Conservation (phyloP, 2,797 vertebrate species). For the Choloepus didactylus region DNA sequence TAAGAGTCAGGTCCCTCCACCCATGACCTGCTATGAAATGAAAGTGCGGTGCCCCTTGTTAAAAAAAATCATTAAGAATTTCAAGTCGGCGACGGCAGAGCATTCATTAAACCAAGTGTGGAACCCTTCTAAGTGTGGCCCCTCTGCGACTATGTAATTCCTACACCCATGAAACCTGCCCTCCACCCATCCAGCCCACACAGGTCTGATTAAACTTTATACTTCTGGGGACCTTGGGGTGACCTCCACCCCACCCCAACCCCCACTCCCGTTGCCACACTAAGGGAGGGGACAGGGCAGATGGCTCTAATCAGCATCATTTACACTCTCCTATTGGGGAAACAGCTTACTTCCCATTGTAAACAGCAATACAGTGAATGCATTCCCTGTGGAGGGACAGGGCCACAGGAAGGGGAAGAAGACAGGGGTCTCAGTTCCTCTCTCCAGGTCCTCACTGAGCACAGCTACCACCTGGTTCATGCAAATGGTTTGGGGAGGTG, state of each 20-base stretch:
- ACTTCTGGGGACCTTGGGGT: conserved; percentile 34
- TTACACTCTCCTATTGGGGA: neutral
- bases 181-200: neutral
- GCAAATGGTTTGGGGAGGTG: neutral
- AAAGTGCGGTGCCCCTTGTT: neutral
- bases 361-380: neutral
- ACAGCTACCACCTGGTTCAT: neutral
- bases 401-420: neutral
- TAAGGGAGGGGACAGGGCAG: conserved; percentile 1
- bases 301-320: neutral
- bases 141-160: neutral
- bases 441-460: neutral
- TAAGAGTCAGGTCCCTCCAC: neutral
- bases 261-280: conserved; percentile 71
- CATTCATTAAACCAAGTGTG: neutral
- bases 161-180: neutral
- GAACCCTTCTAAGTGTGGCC: neutral
- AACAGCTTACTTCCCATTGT: neutral
- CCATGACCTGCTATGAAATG: neutral
- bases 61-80: neutral
- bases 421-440: neutral
- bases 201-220: conserved; percentile 75
- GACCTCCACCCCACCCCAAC: neutral
- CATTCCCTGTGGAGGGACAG: neutral
- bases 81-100: neutral